phyloP scores from a whole-genome alignment of 2,888 invertebrate genomes.

The Chalcis sispes region DNA sequence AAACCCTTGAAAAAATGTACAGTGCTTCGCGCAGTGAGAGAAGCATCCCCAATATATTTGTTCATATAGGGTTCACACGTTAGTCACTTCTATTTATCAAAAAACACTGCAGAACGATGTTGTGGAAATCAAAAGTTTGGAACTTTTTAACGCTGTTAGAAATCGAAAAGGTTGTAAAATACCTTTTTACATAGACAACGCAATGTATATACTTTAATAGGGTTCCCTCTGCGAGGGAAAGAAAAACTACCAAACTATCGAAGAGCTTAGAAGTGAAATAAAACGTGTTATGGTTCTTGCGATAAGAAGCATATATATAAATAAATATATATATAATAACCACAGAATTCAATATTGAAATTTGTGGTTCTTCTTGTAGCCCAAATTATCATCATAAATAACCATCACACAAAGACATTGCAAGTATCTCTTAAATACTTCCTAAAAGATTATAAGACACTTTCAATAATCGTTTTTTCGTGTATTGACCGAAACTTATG shows the following conservation, averaged over 20 bases:
- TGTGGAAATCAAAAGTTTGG: conserved; percentile 55
- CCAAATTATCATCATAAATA: conserved; percentile 20
- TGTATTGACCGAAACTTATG: conserved; percentile 40
- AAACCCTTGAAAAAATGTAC: conserved; percentile 51
- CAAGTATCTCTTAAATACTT: conserved; percentile 54
- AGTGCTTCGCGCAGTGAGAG: conserved; percentile 46
- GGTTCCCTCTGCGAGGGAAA: conserved; percentile 60
- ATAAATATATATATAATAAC: too few relatives aligned
- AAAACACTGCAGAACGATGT: conserved; percentile 51
- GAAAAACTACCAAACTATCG: conserved; percentile 52
- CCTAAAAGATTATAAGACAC: conserved; percentile 44
- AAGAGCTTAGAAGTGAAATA: conserved; percentile 55
- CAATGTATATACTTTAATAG: conserved; percentile 56
- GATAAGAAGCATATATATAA: conserved; percentile 28
- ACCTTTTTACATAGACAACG: conserved; percentile 52
- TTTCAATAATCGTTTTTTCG: conserved; percentile 52
- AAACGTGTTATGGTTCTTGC: conserved; percentile 46
- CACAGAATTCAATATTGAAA: conserved; percentile 30
- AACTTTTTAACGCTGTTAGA: conserved; percentile 45
- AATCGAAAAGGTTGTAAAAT: conserved; percentile 39
- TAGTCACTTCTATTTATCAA: conserved; percentile 57
- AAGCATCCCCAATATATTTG: conserved; percentile 41
- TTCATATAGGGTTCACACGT: conserved; percentile 47
- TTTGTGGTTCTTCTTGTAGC: conserved; percentile 35
- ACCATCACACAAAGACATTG: conserved; percentile 48